Base-by-base conservation (phyloP, 2,888 invertebrate species). In the Dasysyrphus tricinctus region DNA sequence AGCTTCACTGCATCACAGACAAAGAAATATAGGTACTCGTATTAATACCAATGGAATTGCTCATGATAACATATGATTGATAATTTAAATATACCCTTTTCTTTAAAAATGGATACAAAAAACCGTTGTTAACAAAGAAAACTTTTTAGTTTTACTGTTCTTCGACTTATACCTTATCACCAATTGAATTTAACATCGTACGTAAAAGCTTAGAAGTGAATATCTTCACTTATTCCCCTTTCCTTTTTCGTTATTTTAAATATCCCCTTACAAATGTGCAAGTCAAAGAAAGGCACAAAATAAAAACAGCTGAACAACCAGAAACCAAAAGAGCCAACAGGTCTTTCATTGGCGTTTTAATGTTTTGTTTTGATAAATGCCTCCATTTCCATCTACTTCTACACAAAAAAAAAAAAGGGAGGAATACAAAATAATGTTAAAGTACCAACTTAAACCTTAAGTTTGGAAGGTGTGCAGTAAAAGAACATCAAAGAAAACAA, bases 291-390 rank as follows among this genome's bases (percentile, higher is more conserved):
- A 80, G 42, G 24, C n/a, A 57, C 49, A 9, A 42, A 1, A 42
- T 5, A 4, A 69, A 37, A 80, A 51, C 80, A 77, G 56, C 73
- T 80, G 76, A 81, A 70, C 63, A 63, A 29, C 29, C 14, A 29
- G 29, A 54, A 24, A 3, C 29, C 14, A 37, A 69, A 69, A 59
- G 51, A 81, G 14, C 77, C 74, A 86, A 81, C 81, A 86, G 81
- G 81, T 81, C 80, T 70, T 81, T 49, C 74, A 85, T 67, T 86
- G 70, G 57, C 70, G 70, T 81, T 81, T 78, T 70, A 63, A 78
- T 42, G 65, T 78, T 86, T 77, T 77, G 78, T 86, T 81, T 86
- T 78, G 77, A 81, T 85, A 85, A 72, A 80, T 73, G 61, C 63
- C 65, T 73, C 80, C 67, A 82, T 67, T 44, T 63, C 6, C 61